These are phyloP conservation scores for Vidua macroura DNA, from an alignment of 2,113 vertebrate species.

Conservation along the genomic window DNA sequence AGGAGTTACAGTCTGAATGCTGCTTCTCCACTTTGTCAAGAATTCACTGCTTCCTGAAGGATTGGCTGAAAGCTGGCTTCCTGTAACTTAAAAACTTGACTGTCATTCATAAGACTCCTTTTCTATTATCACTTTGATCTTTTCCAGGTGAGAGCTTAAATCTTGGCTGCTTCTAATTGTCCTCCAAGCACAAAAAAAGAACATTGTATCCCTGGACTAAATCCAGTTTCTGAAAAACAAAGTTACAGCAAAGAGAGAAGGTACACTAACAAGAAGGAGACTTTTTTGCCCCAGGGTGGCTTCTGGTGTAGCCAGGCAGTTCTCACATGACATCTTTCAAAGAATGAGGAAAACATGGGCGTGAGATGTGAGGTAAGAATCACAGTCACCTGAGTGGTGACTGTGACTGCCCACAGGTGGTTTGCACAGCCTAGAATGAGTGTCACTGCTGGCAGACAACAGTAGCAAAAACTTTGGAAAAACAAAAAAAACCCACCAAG, in stretches of 20 bases:
- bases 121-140: background rate
- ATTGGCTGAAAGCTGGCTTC: background rate
- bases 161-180: background rate
- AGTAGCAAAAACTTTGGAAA: background rate
- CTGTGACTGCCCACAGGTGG: background rate
- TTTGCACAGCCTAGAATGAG: background rate
- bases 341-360: background rate
- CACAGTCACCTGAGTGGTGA: background rate
- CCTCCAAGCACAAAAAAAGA: background rate
- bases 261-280: background rate
- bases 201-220: background rate
- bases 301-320: background rate
- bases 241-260: background rate
- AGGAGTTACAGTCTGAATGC: background rate
- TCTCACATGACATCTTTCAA: background rate
- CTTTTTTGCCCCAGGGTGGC: accelerated
- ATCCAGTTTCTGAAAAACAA: background rate
- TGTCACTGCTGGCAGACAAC: background rate
- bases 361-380: background rate
- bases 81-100: background rate
- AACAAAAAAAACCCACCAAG: background rate
- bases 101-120: background rate
- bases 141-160: conserved; percentile 6
- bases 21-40: background rate
- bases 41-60: background rate